A percentile compares a stretch with the other conserved stretches of the same genome.
These are phyloP conservation scores for Melanogrammus aeglefinus DNA, from an alignment of 2,797 vertebrate species.

Conservation along the genomic window DNA sequence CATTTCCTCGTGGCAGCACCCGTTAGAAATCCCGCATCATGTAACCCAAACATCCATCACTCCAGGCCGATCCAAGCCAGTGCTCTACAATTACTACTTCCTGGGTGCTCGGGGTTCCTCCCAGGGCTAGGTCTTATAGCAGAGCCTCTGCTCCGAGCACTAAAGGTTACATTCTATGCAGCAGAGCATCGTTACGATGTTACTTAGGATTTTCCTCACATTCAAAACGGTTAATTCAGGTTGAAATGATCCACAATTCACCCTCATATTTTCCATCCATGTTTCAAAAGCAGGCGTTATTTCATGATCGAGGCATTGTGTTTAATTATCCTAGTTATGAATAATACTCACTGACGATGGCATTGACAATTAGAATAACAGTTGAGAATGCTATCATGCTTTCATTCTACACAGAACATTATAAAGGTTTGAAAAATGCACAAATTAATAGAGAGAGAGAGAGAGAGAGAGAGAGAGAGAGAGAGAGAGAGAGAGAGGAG, in stretches of 20 bases:
- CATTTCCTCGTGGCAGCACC: slow-evolving; percentile 59
- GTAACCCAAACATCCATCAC: slow-evolving; percentile 1
- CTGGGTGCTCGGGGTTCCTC: neutral
- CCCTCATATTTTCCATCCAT: no score
- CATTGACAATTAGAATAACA: neutral
- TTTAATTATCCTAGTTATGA: neutral
- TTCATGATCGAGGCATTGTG: neutral
- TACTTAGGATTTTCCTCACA: no score
- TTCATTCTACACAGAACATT: neutral
- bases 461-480: no score
- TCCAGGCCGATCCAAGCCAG: neutral
- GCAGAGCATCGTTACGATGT: no score
- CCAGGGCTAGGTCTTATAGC: neutral
- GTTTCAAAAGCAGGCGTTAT: neutral
- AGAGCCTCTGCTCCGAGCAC: neutral
- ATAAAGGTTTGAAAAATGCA: neutral
- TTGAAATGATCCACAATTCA: neutral
- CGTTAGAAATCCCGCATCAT: slow-evolving; percentile 29
- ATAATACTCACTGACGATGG: neutral
- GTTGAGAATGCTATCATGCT: neutral
- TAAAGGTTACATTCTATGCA: neutral
- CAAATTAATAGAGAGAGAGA: neutral
- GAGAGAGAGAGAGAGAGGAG: neutral
- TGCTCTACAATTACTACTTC: neutral
- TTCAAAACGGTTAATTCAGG: neutral